Conservation (phyloP, 2,797 vertebrate species). For the Dermochelys coriacea region DNA sequence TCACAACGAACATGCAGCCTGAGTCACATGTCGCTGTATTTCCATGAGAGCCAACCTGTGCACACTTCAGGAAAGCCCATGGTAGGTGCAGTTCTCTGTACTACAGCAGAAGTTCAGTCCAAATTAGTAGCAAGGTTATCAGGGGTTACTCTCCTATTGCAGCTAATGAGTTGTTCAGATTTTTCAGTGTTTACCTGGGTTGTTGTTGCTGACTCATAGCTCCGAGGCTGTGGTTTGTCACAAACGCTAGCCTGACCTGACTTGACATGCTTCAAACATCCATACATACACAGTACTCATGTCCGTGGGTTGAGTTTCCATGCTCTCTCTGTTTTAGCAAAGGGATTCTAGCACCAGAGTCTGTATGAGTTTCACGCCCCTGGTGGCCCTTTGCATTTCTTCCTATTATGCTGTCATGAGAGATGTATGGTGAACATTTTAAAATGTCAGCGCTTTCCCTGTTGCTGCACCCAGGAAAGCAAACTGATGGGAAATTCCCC, state of each 20-base stretch:
- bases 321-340: neutral
- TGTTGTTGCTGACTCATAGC: neutral
- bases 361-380: neutral
- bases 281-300: neutral
- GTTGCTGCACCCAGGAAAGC: neutral
- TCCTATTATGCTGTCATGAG: neutral
- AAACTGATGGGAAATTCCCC: neutral
- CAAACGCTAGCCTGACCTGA: neutral
- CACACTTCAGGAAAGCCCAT: neutral
- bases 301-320: neutral
- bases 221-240: neutral
- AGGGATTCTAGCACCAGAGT: neutral
- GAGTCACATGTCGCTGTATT: neutral
- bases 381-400: neutral
- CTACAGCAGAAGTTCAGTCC: neutral
- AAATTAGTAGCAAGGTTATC: neutral
- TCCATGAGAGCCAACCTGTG: neutral
- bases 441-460: too few relatives aligned
- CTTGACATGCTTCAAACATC: neutral
- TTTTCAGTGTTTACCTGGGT: neutral
- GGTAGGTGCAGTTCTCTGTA: neutral
- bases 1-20: neutral
- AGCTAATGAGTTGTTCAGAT: neutral
- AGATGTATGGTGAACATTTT: neutral
- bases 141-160: neutral